Percentiles rank a stretch among this genome's conserved stretches.
phyloP scores from a whole-genome alignment of 1,140 invertebrate genomes.

The Euura lappo region DNA sequence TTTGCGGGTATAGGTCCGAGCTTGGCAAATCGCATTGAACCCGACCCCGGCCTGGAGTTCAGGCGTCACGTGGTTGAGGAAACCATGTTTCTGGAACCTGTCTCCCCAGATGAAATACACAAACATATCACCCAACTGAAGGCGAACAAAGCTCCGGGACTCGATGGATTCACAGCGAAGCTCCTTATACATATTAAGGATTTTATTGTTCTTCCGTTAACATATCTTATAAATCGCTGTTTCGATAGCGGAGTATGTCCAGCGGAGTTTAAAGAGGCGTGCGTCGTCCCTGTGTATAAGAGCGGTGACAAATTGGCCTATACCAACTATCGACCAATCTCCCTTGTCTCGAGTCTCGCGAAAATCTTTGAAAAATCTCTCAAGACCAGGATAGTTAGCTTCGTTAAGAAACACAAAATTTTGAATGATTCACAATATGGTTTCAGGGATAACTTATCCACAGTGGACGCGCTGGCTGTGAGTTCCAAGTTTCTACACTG shows the following conservation, averaged over 20 bases:
- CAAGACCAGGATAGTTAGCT: constrained; percentile 15
- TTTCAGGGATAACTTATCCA: constrained; percentile 16
- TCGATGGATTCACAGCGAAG: too few relatives aligned
- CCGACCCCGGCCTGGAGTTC: too few relatives aligned
- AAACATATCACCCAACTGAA: too few relatives aligned
- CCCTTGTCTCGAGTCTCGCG: constrained; percentile 19
- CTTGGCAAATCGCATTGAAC: too few relatives aligned
- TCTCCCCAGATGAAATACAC: too few relatives aligned
- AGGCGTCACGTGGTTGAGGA: too few relatives aligned
- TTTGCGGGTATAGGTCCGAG: too few relatives aligned
- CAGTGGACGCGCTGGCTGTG: constrained; percentile 15
- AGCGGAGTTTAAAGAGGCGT: constrained; percentile 13
- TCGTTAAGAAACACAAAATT: constrained; percentile 17
- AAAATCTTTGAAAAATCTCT: constrained; percentile 25
- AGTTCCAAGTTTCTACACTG: constrained; percentile 11
- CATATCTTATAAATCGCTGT: constrained; percentile 14
- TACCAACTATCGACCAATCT: constrained; percentile 23
- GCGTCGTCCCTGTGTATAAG: constrained; percentile 19
- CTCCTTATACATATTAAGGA: too few relatives aligned
- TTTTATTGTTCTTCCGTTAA: too few relatives aligned
- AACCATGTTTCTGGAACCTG: too few relatives aligned
- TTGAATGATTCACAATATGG: constrained; percentile 16
- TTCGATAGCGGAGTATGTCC: constrained; percentile 14
- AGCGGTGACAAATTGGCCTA: constrained; percentile 7
- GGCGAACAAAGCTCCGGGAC: too few relatives aligned